A percentile compares a stretch with the other conserved stretches of the same genome.
phyloP scores from a whole-genome alignment of 1,140 invertebrate genomes.

The Trachymyrmex septentrionalis region DNA sequence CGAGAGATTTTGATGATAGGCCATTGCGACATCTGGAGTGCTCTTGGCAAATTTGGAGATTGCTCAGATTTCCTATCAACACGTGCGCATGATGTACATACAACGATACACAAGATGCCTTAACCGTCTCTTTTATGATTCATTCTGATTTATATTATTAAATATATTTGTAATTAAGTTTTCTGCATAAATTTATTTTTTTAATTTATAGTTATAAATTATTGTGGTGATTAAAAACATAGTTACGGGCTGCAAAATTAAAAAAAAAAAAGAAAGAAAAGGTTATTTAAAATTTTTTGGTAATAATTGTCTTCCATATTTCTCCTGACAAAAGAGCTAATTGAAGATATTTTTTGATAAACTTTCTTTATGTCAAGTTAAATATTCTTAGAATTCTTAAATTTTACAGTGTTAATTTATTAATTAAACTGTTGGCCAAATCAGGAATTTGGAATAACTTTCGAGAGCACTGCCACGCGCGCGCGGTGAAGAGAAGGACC shows the following conservation, averaged over 20 bases:
- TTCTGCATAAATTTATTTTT: neutral
- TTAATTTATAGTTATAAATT: neutral
- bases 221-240: neutral
- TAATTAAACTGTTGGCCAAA: neutral
- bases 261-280: neutral
- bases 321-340: neutral
- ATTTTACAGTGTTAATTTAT: neutral
- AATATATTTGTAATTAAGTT: neutral
- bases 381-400: neutral
- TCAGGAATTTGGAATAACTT: conserved; percentile 11
- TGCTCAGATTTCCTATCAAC: conserved; percentile 23
- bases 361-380: neutral
- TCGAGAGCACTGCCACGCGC: neutral
- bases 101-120: neutral
- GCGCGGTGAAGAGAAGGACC: neutral
- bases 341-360: neutral
- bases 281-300: neutral
- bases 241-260: neutral
- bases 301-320: neutral
- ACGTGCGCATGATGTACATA: neutral
- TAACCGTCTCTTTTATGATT: neutral
- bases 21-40: conserved; percentile 39
- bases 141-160: neutral
- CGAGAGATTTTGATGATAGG: conserved; percentile 49
- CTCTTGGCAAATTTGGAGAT: conserved; percentile 22